phyloP scores from a whole-genome alignment of 1,140 invertebrate genomes.

The Philotrypesis tridentata region DNA sequence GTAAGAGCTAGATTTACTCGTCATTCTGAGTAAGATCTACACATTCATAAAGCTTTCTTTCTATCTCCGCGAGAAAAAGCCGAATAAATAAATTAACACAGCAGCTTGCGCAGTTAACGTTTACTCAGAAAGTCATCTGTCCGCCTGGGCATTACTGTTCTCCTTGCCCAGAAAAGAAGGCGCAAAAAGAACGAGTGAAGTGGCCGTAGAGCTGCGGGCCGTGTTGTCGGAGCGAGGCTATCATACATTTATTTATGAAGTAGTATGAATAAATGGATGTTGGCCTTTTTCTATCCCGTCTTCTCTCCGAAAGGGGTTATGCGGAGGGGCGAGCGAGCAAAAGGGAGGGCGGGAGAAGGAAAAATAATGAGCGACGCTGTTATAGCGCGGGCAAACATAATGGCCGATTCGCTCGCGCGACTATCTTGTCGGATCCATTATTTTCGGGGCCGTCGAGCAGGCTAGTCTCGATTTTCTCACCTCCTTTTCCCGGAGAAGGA shows the following conservation, averaged over 20 bases:
- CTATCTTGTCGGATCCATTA: slow-evolving; percentile 14
- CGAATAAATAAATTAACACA: slow-evolving; percentile 18
- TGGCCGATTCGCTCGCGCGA: slow-evolving; percentile 56
- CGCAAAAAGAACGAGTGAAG: not conserved
- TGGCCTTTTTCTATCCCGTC: slow-evolving; percentile 59
- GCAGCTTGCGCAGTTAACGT: slow-evolving; percentile 7
- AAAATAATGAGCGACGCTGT: slow-evolving; percentile 59
- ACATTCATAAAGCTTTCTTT: not conserved
- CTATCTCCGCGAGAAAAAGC: not conserved
- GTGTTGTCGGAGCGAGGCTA: slow-evolving; percentile 57
- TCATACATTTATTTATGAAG: slow-evolving; percentile 74
- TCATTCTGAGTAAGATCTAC: not conserved
- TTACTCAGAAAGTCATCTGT: slow-evolving; percentile 30
- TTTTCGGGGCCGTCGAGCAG: not conserved
- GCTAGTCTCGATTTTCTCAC: not conserved
- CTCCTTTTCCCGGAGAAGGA: not conserved
- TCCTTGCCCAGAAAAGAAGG: slow-evolving; percentile 45
- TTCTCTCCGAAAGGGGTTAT: slow-evolving; percentile 28
- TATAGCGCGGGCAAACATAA: slow-evolving; percentile 65
- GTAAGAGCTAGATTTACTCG: not conserved
- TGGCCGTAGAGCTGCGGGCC: slow-evolving; percentile 51
- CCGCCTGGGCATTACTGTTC: not conserved
- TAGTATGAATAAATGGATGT: slow-evolving; percentile 73
- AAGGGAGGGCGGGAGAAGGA: not conserved
- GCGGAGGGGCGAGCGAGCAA: not conserved